phyloP scores from a whole-genome alignment of 2,888 invertebrate species.

The Aethes cnicana region DNA sequence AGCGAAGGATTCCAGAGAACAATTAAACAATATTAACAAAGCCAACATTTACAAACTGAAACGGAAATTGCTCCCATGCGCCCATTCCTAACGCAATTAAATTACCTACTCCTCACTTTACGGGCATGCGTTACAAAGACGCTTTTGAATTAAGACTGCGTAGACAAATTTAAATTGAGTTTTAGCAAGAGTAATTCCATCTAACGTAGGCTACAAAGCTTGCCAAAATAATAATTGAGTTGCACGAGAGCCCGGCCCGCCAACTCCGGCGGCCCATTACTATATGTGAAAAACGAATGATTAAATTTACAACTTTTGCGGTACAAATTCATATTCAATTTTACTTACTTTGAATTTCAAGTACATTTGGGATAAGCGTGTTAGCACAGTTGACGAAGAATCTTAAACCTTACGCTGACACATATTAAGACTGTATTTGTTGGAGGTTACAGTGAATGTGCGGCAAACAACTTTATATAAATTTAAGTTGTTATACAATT shows the following conservation, averaged over 20 bases:
- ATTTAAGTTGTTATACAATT: too few species aligned
- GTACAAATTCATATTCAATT: neutral
- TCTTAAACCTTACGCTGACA: too few species aligned
- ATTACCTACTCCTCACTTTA: constrained; percentile 49
- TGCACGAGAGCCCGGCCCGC: constrained; percentile 37
- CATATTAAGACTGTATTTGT: neutral
- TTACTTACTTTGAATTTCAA: neutral
- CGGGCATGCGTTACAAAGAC: constrained; percentile 46
- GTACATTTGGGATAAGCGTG: too few species aligned
- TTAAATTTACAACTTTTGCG: constrained; percentile 13
- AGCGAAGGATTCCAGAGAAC: neutral
- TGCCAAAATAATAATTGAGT: constrained; percentile 72
- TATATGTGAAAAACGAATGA: constrained; percentile 4
- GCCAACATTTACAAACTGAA: constrained; percentile 11
- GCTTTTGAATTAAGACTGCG: constrained; percentile 52
- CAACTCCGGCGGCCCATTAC: neutral
- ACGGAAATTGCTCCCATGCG: constrained; percentile 8
- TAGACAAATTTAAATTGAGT: constrained; percentile 72
- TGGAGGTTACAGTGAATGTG: constrained; percentile 6
- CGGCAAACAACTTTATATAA: too few species aligned
- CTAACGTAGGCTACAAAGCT: constrained; percentile 50
- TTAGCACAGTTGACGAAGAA: too few species aligned
- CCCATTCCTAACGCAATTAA: constrained; percentile 54
- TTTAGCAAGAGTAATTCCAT: constrained; percentile 64
- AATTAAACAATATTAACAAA: constrained; percentile 2